phyloP scores from a whole-genome alignment of 2,888 invertebrate genomes.

The Neoascia interrupta region DNA sequence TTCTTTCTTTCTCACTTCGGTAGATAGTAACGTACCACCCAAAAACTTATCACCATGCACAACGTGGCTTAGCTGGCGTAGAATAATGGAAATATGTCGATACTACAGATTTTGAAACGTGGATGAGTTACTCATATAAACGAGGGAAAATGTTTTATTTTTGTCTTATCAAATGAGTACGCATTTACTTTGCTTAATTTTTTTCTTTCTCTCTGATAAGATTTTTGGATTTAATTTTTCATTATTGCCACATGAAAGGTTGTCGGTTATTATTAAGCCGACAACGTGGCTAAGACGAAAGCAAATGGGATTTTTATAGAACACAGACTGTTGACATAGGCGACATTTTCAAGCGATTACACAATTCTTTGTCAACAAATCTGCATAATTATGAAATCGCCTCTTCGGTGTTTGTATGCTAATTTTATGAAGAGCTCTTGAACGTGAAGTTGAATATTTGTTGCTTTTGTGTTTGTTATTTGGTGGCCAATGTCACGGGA shows the following conservation, averaged over 20 bases:
- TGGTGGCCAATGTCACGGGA: slow-evolving; percentile 53
- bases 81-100: slow-evolving; percentile 3
- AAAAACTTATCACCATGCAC: slow-evolving; percentile 14
- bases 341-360: slow-evolving; percentile 24
- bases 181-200: not conserved
- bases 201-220: slow-evolving; percentile 22
- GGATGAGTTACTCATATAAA: too few relatives aligned
- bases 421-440: too few relatives aligned
- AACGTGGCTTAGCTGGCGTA: slow-evolving; percentile 1
- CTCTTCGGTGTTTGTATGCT: not conserved
- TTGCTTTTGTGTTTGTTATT: not conserved
- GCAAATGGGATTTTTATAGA: not conserved
- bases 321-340: not conserved
- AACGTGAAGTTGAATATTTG: not conserved
- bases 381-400: slow-evolving; percentile 37
- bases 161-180: slow-evolving; percentile 4
- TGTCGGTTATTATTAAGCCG: not conserved
- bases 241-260: slow-evolving; percentile 27
- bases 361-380: slow-evolving; percentile 8
- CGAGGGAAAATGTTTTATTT: too few relatives aligned
- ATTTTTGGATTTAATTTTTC: slow-evolving; percentile 11
- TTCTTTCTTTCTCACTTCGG: too few relatives aligned
- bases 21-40: not conserved
- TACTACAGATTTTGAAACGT: too few relatives aligned
- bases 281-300: not conserved